These are phyloP conservation scores for Drosophila ezoana DNA, from an alignment of 2,888 invertebrate species.

Conservation along the genomic window DNA sequence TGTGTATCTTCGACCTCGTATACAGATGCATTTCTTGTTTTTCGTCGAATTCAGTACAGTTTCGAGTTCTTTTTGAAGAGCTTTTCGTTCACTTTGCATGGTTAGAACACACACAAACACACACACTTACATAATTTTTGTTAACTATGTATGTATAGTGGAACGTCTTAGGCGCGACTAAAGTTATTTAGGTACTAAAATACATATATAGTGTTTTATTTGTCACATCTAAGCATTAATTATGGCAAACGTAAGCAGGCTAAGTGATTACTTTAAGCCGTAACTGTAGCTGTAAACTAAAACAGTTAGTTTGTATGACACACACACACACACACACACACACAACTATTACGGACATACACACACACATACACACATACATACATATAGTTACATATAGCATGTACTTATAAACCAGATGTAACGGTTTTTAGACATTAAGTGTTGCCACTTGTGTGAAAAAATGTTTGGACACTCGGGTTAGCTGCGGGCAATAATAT, in stretches of 20 bases:
- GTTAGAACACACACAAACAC: conserved; percentile 26
- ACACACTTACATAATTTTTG: conserved; percentile 15
- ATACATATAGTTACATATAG: conserved; percentile 44
- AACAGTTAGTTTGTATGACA: conserved; percentile 19
- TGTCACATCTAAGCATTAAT: conserved; percentile 47
- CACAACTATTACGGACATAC: conserved; percentile 15
- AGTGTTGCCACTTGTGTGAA: conserved; percentile 68
- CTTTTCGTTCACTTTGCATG: conserved; percentile 47
- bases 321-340: conserved; percentile 31
- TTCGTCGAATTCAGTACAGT: conserved; percentile 4
- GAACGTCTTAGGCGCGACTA: conserved; percentile 35
- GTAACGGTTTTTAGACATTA: conserved; percentile 71
- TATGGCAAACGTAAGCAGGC: conserved; percentile 45
- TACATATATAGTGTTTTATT: conserved; percentile 50
- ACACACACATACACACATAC: conserved; percentile 33
- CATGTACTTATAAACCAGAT: conserved; percentile 62
- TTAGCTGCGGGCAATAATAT: conserved; percentile 31
- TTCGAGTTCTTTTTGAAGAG: conserved; percentile 31
- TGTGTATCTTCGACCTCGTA: conserved; percentile 1
- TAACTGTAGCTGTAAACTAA: conserved; percentile 43
- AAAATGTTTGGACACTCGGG: conserved; percentile 33
- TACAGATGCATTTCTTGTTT: conserved; percentile 23
- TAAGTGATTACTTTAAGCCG: conserved; percentile 52
- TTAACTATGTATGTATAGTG: conserved; percentile 55
- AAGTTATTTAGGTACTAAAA: conserved; percentile 54